Evolutionary conservation across 2,888 invertebrate species (phyloP), one percentile per base, ranked within the genome.

Genomic region (Luperina nickerlii): DNA sequence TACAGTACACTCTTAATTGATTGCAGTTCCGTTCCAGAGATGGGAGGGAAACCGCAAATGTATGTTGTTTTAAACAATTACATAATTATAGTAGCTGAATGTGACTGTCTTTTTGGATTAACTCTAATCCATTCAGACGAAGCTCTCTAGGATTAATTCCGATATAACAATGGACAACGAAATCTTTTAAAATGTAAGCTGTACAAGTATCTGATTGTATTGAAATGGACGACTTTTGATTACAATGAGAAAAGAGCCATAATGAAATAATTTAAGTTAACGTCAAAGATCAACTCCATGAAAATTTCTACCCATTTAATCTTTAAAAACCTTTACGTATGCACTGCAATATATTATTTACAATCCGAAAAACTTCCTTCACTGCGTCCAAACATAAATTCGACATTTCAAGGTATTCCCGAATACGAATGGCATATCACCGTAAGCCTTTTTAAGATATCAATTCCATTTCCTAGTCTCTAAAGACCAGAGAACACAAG

Each of bases 1-100:
- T 69, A 77, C 70, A 78, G 88, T 80, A 88, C 82, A 88, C 85
- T 88, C 87, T 91, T 91, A 93, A 93, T 92, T 92, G 91, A 93
- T 91, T 90, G 92, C 88, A 81, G 81, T 74, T 27, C 69, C 73
- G 83, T 81, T 78, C 76, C 76, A 79, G 38, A 73, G 68, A 51
- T 60, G 54, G 77, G 82, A 85, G 85, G 79, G 74, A 70, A 74
- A 87, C 90, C 88, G 78, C 90, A 88, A 86, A 84, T 83, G 85
- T 84, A 83, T 81, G 87, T 87, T 88, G 88, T 86, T 88, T 82
- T 67, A 87, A 84, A 87, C 82, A 86, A 87, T 87, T 81, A 80
- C 68, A 18, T 83, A n/a, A n/a, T n/a, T n/a, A 57, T 51, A 83
- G 66, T 60, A 83, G 73, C 81, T 76, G 60, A 81, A 84, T 81